Base-by-base conservation (phyloP, 1,140 invertebrate genomes). In the Nephotettix cincticeps region DNA sequence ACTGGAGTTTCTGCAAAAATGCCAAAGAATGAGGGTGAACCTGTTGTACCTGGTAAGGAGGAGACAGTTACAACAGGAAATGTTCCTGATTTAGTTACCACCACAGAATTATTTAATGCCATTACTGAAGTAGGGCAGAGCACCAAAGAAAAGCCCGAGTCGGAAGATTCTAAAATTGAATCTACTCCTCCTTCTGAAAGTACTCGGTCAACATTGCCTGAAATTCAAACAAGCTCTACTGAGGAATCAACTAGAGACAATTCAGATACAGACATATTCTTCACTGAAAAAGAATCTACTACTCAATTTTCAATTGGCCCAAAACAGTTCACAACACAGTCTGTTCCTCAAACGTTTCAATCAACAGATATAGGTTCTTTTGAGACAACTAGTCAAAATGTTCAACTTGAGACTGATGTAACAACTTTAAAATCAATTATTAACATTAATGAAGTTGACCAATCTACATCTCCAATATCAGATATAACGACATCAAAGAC, bases 21-120 rank as follows among this genome's bases (percentile, higher is more conserved):
- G 63, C 63, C 63, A 32, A 65, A 65, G 63, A 65, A 65, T 40
- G 63, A 21, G 9, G 63, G 2, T 40, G 63, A 65, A 65, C 63
- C 63, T 32, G 19, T 36, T 14, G 17, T 65, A 14, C 36, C 29
- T n/a, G 63, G 29, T 1, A 65, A 19, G 4, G 63, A 65, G 14
- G 63, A 32, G 6, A 28, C 63, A 21, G 63, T 65, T 17, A 65
- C 63, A 36, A 65, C 27, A 17, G 29, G 36, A 14, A 40, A 19
- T 65, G 56, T 61, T 27, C 56, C 25, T 61, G 56, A 61, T 1
- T 14, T 43, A 65, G 63, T 43, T 43, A 65, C 63, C 63, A 36
- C 28, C 2, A 43, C 36, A 25, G 28, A 65, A 65, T 11, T 6
- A 2, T 9, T 65, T 40, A 27, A 19, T 36, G 19, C 23, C 1